Evolutionary conservation across 2,113 vertebrate species (phyloP).

Genomic region (Holacanthus passer): DNA sequence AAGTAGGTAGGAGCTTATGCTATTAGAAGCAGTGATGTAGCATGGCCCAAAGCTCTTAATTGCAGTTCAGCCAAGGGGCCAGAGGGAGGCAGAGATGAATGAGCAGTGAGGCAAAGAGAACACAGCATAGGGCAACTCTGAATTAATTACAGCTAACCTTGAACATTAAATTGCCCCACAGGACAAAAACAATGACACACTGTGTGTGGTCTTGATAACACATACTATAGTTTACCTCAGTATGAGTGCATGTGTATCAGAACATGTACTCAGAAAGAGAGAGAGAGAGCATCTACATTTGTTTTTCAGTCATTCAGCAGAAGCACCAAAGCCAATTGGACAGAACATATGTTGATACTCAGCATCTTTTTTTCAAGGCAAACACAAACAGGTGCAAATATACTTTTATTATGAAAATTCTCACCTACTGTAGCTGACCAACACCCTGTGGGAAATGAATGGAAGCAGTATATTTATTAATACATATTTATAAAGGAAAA

Average conservation of each 20-base stretch:
- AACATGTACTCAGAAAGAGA: not conserved
- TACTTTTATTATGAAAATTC: too few relatives aligned
- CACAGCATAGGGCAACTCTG: constrained; percentile 34
- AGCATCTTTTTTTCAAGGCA: too few relatives aligned
- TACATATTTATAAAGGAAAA: too few relatives aligned
- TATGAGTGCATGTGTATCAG: not conserved
- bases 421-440: too few relatives aligned
- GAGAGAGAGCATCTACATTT: too few relatives aligned
- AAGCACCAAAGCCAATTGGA: too few relatives aligned
- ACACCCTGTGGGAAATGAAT: too few relatives aligned
- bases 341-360: too few relatives aligned
- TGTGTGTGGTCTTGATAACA: not conserved
- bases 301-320: too few relatives aligned
- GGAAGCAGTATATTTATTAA: too few relatives aligned
- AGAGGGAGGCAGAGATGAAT: constrained; percentile 50
- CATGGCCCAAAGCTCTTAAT: constrained; percentile 30
- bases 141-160: constrained; percentile 69
- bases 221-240: not conserved
- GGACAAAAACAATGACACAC: constrained; percentile 31
- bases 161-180: constrained; percentile 37
- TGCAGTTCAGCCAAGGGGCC: constrained; percentile 32
- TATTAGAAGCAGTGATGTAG: constrained; percentile 32
- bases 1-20: constrained; percentile 28
- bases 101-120: constrained; percentile 15
- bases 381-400: too few relatives aligned